phyloP scores from a whole-genome alignment of 1,140 invertebrate genomes.

The Cyphomyrmex costatus region DNA sequence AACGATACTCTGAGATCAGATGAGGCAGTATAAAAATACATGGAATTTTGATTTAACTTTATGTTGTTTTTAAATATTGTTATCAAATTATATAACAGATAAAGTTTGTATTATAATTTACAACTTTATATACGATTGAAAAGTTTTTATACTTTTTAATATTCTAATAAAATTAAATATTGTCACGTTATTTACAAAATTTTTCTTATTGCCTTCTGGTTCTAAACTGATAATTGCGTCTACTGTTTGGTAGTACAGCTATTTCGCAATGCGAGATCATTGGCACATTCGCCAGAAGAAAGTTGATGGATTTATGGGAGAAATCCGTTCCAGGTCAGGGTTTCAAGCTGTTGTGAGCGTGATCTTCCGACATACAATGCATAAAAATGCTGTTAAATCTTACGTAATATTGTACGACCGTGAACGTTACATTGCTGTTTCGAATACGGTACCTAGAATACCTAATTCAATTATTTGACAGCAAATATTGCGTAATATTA shows the following conservation, averaged over 20 bases:
- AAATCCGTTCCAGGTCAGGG: conserved; percentile 58
- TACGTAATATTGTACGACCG: conserved; percentile 28
- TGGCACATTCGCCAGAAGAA: conserved; percentile 46
- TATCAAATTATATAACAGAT: background rate
- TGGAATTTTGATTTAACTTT: background rate
- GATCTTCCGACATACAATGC: conserved; percentile 49
- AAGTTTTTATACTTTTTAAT: background rate
- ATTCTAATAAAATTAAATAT: background rate
- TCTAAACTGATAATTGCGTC: conserved; percentile 7
- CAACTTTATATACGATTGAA: background rate
- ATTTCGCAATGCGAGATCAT: conserved; percentile 47
- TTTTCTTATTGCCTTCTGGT: background rate
- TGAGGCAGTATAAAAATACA: background rate
- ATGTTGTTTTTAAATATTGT: conserved; percentile 1
- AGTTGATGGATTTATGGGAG: conserved; percentile 53
- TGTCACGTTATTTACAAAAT: background rate
- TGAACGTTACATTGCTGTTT: conserved; percentile 60
- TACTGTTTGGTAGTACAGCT: background rate
- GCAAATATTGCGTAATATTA: conserved; percentile 47
- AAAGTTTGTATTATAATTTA: conserved; percentile 10
- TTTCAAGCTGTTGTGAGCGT: conserved; percentile 15
- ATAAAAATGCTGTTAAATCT: conserved; percentile 43
- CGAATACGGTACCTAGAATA: conserved; percentile 27
- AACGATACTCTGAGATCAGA: background rate
- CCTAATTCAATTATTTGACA: conserved; percentile 63